phyloP scores from a whole-genome alignment of 2,797 vertebrate genomes.

The Cyclopterus lumpus region DNA sequence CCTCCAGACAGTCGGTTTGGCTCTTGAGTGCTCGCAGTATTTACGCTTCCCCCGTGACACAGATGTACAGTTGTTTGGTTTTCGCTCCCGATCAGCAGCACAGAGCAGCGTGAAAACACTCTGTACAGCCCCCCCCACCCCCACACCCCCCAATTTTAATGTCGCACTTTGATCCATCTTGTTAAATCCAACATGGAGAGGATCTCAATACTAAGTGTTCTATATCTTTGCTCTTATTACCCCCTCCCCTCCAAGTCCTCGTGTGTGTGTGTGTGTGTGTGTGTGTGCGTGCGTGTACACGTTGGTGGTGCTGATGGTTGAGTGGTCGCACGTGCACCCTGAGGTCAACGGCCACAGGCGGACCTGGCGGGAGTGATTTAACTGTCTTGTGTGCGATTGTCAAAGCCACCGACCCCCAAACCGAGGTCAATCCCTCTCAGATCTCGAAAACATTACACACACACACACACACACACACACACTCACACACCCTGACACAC shows the following conservation, averaged over 20 bases:
- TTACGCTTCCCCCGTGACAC: constrained; percentile 64
- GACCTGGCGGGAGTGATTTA: constrained; percentile 46
- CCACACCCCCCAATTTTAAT: constrained; percentile 66
- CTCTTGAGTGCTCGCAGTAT: too few species aligned
- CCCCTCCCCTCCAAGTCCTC: constrained; percentile 52
- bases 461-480: constrained; percentile 14
- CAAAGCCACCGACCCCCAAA: constrained; percentile 16
- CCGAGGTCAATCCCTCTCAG: too few species aligned
- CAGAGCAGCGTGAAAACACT: constrained; percentile 60
- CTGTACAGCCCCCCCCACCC: constrained; percentile 70
- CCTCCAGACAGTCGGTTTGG: constrained; percentile 52
- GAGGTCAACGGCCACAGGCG: constrained; percentile 23
- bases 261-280: constrained; percentile 59
- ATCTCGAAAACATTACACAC: constrained; percentile 44
- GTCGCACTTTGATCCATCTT: constrained; percentile 66
- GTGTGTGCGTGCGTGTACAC: constrained; percentile 23
- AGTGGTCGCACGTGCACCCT: constrained; percentile 45
- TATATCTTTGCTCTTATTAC: constrained; percentile 68
- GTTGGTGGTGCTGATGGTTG: constrained; percentile 27
- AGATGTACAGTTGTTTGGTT: constrained; percentile 76
- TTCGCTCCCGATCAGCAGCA: constrained; percentile 48
- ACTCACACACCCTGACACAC: not conserved
- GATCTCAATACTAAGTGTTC: constrained; percentile 73
- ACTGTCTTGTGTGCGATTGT: constrained; percentile 10
- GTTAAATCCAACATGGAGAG: constrained; percentile 47